Conservation (phyloP, 2,888 invertebrate species). For the Euplagia quadripunctaria region DNA sequence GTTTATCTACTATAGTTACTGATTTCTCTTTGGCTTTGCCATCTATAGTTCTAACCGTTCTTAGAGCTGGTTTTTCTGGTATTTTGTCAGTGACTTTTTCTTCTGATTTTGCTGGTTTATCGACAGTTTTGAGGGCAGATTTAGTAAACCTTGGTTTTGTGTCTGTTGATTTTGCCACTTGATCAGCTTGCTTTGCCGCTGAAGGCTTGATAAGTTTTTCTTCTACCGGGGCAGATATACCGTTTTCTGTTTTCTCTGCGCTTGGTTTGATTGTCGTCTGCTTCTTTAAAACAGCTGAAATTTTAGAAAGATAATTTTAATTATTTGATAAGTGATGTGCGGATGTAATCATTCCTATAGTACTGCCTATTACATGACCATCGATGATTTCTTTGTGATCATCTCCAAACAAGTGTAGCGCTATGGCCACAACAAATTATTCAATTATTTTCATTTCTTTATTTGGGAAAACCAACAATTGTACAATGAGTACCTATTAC, state of each 20-base stretch:
- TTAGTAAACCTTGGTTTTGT: conserved; percentile 77
- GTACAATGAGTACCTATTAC: too few species aligned
- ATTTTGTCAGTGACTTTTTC: conserved; percentile 65
- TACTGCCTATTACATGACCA: background rate
- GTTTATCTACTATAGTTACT: conserved; percentile 79
- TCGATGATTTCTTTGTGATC: background rate
- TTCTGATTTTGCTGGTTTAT: conserved; percentile 55
- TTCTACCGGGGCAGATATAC: conserved; percentile 71
- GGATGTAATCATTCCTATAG: background rate
- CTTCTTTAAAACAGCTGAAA: conserved; percentile 81
- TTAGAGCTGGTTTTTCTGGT: conserved; percentile 71
- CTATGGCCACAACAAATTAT: too few species aligned
- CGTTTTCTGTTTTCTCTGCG: conserved; percentile 76
- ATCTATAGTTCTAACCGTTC: conserved; percentile 79
- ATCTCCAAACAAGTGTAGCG: background rate
- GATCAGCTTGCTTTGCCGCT: conserved; percentile 75
- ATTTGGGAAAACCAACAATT: too few species aligned
- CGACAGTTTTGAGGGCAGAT: conserved; percentile 57
- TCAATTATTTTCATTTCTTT: too few species aligned
- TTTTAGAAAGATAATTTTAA: conserved; percentile 2
- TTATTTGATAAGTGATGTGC: background rate
- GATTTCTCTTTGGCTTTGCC: conserved; percentile 81
- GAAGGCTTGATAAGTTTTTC: conserved; percentile 81
- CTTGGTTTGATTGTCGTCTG: conserved; percentile 74
- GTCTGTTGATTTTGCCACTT: conserved; percentile 66